Base-by-base conservation (phyloP, 1,140 invertebrate species). In the Zaprionus lachaisei region DNA sequence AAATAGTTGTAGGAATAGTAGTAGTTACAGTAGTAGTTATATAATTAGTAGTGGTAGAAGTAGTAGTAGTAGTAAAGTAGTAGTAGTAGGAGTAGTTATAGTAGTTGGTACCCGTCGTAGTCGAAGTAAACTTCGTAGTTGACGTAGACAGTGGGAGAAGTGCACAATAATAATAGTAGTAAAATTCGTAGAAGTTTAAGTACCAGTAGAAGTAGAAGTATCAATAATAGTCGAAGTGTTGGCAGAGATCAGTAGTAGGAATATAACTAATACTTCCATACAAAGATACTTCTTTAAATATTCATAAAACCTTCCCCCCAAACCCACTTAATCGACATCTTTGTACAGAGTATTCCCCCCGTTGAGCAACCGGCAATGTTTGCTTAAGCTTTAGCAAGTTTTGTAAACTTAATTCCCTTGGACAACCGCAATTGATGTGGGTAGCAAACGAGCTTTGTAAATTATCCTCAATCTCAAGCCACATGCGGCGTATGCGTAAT, bases 401-500 rank as follows among this genome's bases (percentile, higher is more conserved):
- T 51, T 38, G 28, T 15, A 28, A 61, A 49, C 28, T 44, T 75
- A 75, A 75, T 75, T 60, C 57, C 28, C 51, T 49, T 55, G 69
- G 72, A 70, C 72, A 75, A 34, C 22, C 51, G 11, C 24, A 75
- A 63, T 75, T 75, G 60, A 75, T 75, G 72, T 54, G 72, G 60
- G 58, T 61, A 62, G 37, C 26, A 41, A 60, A 58, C 37, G 15
- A 69, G 66, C 66, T 69, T 69, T 34, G 15, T 44, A 58, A 64
- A 64, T 64, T 44, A 65, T 72, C 17, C 51, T 15, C 54, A 55
- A 62, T 55, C 47, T 26, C 20, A 51, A 14, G 56, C 26, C 54
- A 26, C 61, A 76, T 26, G 60, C 31, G 58, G 60, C 72, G 72
- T 75, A 75, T 75, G 60, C 72, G 58, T 51, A 75, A 75, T 75